These are phyloP conservation scores for Nesoenas mayeri DNA, from an alignment of 2,113 vertebrate genomes.

Conservation along the genomic window DNA sequence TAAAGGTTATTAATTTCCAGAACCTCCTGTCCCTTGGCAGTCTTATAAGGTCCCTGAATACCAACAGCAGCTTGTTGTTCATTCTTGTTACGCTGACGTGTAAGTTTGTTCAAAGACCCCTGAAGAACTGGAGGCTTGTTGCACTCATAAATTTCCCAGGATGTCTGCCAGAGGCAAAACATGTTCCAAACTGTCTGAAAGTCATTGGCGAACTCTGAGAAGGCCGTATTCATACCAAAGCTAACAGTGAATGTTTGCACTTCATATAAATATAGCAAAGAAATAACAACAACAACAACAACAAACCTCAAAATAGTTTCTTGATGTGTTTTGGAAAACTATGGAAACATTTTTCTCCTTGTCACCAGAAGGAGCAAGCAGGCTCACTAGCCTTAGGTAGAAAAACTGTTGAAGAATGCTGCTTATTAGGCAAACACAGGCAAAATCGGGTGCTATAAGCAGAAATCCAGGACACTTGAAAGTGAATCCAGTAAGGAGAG, in stretches of 20 bases:
- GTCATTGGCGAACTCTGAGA: background rate
- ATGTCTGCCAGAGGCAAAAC: background rate
- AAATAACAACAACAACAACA: background rate
- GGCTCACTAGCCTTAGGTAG: background rate
- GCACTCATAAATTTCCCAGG: slow-evolving; percentile 9
- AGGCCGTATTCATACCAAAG: background rate
- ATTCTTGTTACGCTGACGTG: background rate
- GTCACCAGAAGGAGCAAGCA: background rate
- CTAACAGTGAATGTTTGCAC: background rate
- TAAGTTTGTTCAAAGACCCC: background rate
- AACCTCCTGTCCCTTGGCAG: background rate
- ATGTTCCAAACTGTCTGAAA: background rate
- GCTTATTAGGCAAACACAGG: background rate
- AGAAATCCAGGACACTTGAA: background rate
- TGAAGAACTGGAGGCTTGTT: background rate
- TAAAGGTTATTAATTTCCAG: background rate
- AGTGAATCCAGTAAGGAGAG: background rate
- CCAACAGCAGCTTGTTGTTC: background rate
- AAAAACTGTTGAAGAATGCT: background rate
- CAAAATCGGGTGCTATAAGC: background rate
- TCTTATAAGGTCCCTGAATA: background rate
- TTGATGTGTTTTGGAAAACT: background rate
- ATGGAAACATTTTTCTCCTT: background rate
- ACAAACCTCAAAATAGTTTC: background rate
- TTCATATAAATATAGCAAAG: background rate